Percentiles rank a stretch among this genome's conserved stretches.
Evolutionary conservation across 2,888 invertebrate species (phyloP).

Genomic region (Amiota minor): DNA sequence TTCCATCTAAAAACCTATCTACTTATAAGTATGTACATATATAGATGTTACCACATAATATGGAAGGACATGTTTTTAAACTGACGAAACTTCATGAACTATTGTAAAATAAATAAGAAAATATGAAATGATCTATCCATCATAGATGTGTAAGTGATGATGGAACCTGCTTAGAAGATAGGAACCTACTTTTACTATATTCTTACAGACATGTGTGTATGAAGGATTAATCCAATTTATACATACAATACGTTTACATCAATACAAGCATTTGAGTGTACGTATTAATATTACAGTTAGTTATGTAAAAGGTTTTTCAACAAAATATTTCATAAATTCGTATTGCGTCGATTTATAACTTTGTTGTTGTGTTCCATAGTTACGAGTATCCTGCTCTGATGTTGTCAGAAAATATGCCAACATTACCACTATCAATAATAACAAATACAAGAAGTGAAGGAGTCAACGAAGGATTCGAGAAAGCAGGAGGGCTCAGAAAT

Average conservation of each 20-base stretch:
- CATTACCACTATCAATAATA: too few relatives aligned
- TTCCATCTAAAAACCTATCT: too few relatives aligned
- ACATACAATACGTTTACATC: too few relatives aligned
- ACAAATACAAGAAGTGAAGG: too few relatives aligned
- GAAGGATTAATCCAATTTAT: not conserved
- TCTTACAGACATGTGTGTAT: not conserved
- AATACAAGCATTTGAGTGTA: not conserved
- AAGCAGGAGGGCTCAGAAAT: not conserved
- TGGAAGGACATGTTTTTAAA: not conserved
- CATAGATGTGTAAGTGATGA: not conserved
- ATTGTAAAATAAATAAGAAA: not conserved
- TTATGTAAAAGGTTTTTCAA: constrained; percentile 9
- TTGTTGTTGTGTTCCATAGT: constrained; percentile 2
- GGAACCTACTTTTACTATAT: not conserved
- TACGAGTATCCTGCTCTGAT: not conserved
- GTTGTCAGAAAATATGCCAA: too few relatives aligned
- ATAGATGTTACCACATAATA: not conserved
- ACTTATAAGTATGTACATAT: too few relatives aligned
- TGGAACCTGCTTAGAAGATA: not conserved
- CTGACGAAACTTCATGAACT: not conserved
- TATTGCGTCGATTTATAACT: constrained; percentile 14
- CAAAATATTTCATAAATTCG: constrained; percentile 16
- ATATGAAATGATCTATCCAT: too few relatives aligned
- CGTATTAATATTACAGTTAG: not conserved
- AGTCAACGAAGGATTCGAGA: too few relatives aligned